Percentiles rank a stretch among this genome's conserved stretches.
Conservation (phyloP, 1,140 invertebrate species). For the Drosophila repletoides region DNA sequence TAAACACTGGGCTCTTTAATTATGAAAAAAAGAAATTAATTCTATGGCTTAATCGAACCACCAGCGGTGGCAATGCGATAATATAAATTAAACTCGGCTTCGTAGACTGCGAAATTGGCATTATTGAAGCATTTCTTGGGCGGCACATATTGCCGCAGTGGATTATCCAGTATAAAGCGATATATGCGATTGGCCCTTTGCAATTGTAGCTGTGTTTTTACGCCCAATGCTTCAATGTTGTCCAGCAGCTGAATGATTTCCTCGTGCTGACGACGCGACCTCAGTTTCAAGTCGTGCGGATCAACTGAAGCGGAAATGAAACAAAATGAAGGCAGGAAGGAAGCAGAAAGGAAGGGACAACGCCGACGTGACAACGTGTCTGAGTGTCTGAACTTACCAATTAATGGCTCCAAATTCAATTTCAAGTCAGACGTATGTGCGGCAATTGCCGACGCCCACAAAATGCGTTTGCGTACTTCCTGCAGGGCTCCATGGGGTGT, state of each 20-base stretch:
- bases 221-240: constrained; percentile 56
- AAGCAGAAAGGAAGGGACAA: constrained; percentile 3
- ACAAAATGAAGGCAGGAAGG: constrained; percentile 30
- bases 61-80: constrained; percentile 66
- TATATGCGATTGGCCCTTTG: constrained; percentile 60
- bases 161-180: constrained; percentile 67
- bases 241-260: constrained; percentile 67
- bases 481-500: constrained; percentile 72
- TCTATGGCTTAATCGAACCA: constrained; percentile 22
- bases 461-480: constrained; percentile 80
- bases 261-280: constrained; percentile 59
- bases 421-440: constrained; percentile 68
- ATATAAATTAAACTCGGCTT: constrained; percentile 69
- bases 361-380: neutral
- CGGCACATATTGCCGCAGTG: constrained; percentile 62
- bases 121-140: constrained; percentile 52
- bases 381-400: constrained; percentile 60
- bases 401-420: constrained; percentile 77
- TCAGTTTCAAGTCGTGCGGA: constrained; percentile 58
- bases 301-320: constrained; percentile 69
- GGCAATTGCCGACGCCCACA: constrained; percentile 80
- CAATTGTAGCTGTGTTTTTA: constrained; percentile 51
- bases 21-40: no score
- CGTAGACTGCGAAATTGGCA: constrained; percentile 63
- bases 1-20: neutral